Base-by-base conservation (phyloP, 2,113 vertebrate species). In the Hippocampus guttulatus region DNA sequence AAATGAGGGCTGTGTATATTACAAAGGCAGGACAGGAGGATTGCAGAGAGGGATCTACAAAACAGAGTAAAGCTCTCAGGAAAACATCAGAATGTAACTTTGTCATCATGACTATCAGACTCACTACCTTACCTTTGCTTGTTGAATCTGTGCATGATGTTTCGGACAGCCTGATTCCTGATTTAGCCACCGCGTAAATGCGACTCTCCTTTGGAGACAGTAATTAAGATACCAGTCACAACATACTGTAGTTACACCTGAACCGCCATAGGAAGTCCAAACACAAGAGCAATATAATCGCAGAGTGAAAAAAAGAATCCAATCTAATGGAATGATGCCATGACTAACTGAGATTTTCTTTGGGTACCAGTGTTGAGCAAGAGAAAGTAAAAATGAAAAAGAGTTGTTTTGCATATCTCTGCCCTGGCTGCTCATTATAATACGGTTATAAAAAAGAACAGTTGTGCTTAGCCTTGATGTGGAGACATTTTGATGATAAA, bases 131-230 rank as follows among this genome's bases (percentile, higher is more conserved):
- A 98, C 97, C 93, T 94, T 94, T 95, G 85, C 91, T 94, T 58
- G 88, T 76, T 65, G 90, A 85, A 64, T 96, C 94, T 79, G 91
- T 6, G 76, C 85, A 92, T 67, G 95, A 93, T 47, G 92, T 95
- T 86, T 97, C 96, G 65, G 96, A 99, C 88, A 98, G 93, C 75
- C 93, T 92, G 86, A 99, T 95, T 70, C 97, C 97, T 75, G 96
- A 97, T 81, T 97, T 96, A 81, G 97, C 97, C 77, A 98, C 95
- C 61, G 96, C 95, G 74, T 99, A 99, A 87, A 99, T 99, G 80
- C 96, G 95, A 91, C 94, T 96, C 89, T 99, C 97, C 97, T 99
- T 80, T 68, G 30, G 54, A 72, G 78, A 27, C 43, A 45, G 8
- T 9, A 51, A 76, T 15, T 49, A 30, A 52, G 0, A 52, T 25